Conservation (phyloP, 2,888 invertebrate genomes). For the Heteromurus nitidus region DNA sequence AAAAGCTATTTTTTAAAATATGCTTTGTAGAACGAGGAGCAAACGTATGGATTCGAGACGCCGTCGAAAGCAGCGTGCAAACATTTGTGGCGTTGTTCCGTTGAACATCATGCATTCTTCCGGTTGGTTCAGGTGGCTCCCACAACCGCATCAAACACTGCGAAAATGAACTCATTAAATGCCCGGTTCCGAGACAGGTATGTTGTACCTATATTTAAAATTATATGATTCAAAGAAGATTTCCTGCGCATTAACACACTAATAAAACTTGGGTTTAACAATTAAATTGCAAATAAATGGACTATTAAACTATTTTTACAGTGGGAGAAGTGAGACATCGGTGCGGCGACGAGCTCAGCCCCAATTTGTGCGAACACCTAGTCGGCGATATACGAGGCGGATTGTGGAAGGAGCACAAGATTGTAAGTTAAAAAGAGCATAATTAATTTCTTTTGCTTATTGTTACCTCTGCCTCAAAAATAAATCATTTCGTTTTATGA, state of each 20-base stretch:
- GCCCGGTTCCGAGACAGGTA: constrained; percentile 84
- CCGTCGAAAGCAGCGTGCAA: constrained; percentile 85
- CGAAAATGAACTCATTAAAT: constrained; percentile 79
- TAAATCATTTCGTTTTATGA: constrained; percentile 2
- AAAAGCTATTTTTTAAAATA: not conserved
- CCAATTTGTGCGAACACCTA: constrained; percentile 86
- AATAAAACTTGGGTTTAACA: too few relatives aligned
- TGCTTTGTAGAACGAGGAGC: constrained; percentile 87
- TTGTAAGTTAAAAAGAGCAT: constrained; percentile 75
- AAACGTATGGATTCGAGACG: constrained; percentile 79
- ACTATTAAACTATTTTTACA: not conserved
- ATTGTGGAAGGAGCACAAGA: constrained; percentile 80
- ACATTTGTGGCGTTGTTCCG: constrained; percentile 96
- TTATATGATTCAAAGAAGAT: not conserved
- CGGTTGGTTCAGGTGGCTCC: constrained; percentile 88
- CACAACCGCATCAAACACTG: constrained; percentile 77
- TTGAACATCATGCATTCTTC: constrained; percentile 96
- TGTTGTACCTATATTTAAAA: constrained; percentile 77
- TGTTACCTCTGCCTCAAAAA: not conserved
- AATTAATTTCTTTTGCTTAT: constrained; percentile 22
- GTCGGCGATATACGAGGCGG: constrained; percentile 84
- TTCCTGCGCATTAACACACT: too few relatives aligned
- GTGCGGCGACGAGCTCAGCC: constrained; percentile 81
- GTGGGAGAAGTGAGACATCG: constrained; percentile 79
- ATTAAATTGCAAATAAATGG: too few relatives aligned